These are phyloP conservation scores for Telmatherina bonti DNA, from an alignment of 2,797 vertebrate species.

Conservation along the genomic window DNA sequence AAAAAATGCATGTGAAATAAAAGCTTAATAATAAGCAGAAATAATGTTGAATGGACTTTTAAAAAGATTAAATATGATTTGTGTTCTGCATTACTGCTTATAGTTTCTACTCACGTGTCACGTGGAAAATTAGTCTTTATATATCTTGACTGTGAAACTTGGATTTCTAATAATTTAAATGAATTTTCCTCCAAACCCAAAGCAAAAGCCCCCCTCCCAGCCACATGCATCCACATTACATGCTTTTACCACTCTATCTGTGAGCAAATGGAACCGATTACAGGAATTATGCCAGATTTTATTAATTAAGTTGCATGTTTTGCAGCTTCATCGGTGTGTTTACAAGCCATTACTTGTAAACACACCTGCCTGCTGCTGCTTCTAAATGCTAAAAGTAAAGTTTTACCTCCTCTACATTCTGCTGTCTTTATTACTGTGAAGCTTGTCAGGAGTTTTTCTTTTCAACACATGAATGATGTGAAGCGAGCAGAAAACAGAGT, in stretches of 20 bases:
- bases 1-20: too few species aligned
- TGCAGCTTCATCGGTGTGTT: neutral
- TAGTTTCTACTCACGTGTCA: too few species aligned
- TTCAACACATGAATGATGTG: neutral
- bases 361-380: neutral
- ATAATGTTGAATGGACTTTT: too few species aligned
- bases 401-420: neutral
- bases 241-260: neutral
- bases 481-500: constrained; percentile 10
- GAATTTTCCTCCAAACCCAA: too few species aligned
- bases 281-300: neutral
- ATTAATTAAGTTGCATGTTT: too few species aligned
- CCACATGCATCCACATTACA: neutral
- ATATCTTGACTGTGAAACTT: neutral
- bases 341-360: neutral
- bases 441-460: constrained; percentile 5
- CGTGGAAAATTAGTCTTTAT: neutral
- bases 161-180: too few species aligned
- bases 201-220: too few species aligned
- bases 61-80: too few species aligned
- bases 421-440: neutral
- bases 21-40: too few species aligned
- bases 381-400: neutral
- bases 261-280: neutral
- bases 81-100: neutral